Evolutionary conservation across 2,797 vertebrate species (phyloP).

Genomic region (Rhadinocentrus ornatus): DNA sequence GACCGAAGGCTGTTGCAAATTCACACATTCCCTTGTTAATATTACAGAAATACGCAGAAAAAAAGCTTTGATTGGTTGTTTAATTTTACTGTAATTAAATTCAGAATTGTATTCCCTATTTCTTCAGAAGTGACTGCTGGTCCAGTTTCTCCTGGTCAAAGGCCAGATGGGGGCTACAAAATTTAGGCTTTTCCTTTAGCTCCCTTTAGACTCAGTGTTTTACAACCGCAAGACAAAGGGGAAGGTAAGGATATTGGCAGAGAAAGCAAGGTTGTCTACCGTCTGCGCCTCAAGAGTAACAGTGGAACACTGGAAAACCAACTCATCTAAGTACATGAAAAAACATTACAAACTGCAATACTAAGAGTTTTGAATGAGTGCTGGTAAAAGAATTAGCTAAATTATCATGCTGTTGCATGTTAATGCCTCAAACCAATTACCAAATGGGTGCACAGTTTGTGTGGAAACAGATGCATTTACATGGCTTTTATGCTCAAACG

Average conservation of each 20-base stretch:
- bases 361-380: neutral
- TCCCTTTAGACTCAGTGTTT: slow-evolving; percentile 43
- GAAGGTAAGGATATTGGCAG: neutral
- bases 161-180: slow-evolving; percentile 40
- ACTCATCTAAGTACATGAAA: neutral
- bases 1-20: slow-evolving; percentile 36
- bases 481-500: no score
- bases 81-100: slow-evolving; percentile 28
- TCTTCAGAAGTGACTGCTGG: slow-evolving; percentile 46
- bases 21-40: slow-evolving; percentile 21
- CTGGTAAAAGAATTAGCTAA: neutral
- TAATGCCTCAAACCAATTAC: neutral
- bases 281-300: slow-evolving; percentile 7
- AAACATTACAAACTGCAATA: neutral
- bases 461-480: slow-evolving; percentile 29
- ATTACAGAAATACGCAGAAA: slow-evolving; percentile 28
- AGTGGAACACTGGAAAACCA: neutral
- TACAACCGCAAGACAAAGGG: slow-evolving; percentile 2
- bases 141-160: slow-evolving; percentile 27
- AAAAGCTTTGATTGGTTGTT: slow-evolving; percentile 9
- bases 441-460: neutral
- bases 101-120: slow-evolving; percentile 11
- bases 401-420: neutral
- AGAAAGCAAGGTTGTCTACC: slow-evolving; percentile 26
- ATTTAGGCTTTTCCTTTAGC: slow-evolving; percentile 24